These are phyloP conservation scores for Tachysurus fulvidraco DNA, from an alignment of 2,113 vertebrate species.

Conservation along the genomic window DNA sequence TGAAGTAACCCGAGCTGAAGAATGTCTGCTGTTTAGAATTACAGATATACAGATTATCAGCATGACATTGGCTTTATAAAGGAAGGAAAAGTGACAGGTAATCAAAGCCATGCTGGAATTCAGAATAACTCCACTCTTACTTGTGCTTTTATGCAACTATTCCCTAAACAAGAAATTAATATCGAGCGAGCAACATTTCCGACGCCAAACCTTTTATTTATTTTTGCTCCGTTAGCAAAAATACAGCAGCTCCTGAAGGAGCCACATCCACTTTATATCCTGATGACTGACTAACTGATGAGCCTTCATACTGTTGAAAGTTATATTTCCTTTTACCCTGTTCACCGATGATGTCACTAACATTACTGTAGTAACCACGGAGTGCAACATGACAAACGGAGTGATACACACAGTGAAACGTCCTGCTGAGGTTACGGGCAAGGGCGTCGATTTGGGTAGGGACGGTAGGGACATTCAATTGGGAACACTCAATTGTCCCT, in stretches of 20 bases:
- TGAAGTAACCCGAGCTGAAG: neutral
- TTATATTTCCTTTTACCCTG: neutral
- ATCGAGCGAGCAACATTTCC: neutral
- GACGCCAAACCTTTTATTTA: neutral
- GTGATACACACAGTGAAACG: neutral
- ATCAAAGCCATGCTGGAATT: neutral
- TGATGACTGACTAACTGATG: neutral
- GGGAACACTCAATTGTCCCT: too few relatives aligned
- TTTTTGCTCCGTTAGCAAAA: neutral
- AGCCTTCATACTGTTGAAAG: neutral
- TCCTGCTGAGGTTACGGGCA: neutral
- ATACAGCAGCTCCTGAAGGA: neutral
- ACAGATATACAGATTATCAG: neutral
- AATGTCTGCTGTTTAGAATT: neutral
- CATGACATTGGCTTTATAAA: neutral
- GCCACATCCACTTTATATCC: neutral
- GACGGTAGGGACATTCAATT: too few relatives aligned
- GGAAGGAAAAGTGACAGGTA: neutral
- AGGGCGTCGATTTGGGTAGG: too few relatives aligned
- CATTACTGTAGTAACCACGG: neutral
- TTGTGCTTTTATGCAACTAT: neutral
- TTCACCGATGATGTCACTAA: neutral
- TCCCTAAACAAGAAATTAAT: neutral
- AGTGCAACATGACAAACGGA: neutral
- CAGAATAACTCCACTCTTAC: neutral